Base-by-base conservation (phyloP, 2,888 invertebrate genomes). In the Drosophila longiperda region DNA sequence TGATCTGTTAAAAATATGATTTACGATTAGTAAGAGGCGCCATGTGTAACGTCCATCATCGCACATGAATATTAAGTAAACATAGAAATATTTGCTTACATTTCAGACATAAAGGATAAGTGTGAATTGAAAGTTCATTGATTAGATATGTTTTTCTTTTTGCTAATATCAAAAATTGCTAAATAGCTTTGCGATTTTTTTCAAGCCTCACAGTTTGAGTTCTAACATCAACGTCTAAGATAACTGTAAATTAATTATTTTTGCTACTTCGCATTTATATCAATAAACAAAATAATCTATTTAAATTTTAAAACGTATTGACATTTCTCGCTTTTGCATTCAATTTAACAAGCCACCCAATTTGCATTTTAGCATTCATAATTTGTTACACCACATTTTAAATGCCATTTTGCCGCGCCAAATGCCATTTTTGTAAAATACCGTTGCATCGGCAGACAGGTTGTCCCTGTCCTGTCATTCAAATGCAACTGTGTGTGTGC, bases 401-500 rank as follows among this genome's bases (percentile, higher is more conserved):
- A 65, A 78, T 66, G 34, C n/a, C 38, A 40, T 40, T n/a, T 55
- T 48, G 5, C 11, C 29, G 53, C 57, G 66, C 64, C 70, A 77
- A 64, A 57, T 77, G 68, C 48, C 63, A 45, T 71, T 63, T 65
- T 61, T 62, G 48, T 59, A 38, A 74, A 66, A 67, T 66, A 63
- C 60, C 50, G 66, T 67, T 76, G 80, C 77, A 68, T 34, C 77
- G 74, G 34, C 77, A 81, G 87, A 86, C 83, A 86, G 63, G 63
- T 75, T 83, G 87, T 71, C 87, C 83, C 87, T 86, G 81, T 79
- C 66, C 54, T 81, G 87, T 82, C 84, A 73, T 48, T 67, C 62
- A 63, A 58, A 40, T 59, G 26, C 61, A 33, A 33, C 45, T 40
- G 50, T 59, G 58, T 52, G 33, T 33, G 40, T 23, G 17, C 45